phyloP scores from a whole-genome alignment of 2,888 invertebrate species.

The Caradrina kadenii region DNA sequence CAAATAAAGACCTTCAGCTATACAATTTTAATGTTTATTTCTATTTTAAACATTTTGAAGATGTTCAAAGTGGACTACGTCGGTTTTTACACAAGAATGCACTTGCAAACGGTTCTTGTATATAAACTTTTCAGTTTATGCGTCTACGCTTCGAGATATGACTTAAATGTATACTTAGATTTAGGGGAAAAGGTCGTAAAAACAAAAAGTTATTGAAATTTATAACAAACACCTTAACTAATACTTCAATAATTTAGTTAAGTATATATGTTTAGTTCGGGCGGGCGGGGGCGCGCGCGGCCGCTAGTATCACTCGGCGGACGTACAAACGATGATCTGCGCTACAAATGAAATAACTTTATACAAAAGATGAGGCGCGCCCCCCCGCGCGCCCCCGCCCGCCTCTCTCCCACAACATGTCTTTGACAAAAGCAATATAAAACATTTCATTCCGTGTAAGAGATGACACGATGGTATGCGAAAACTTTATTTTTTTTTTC shows the following conservation, averaged over 20 bases:
- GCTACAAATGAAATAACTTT: slow-evolving; percentile 84
- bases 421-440: slow-evolving; percentile 88
- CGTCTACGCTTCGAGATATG: slow-evolving; percentile 90
- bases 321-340: slow-evolving; percentile 66
- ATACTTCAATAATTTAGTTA: slow-evolving; percentile 89
- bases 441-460: slow-evolving; percentile 90
- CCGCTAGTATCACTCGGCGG: slow-evolving; percentile 70
- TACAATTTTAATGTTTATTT: slow-evolving; percentile 90
- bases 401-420: slow-evolving; percentile 75
- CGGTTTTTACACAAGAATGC: slow-evolving; percentile 83
- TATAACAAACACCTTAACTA: slow-evolving; percentile 91
- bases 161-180: slow-evolving; percentile 90
- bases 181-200: slow-evolving; percentile 89
- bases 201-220: slow-evolving; percentile 90
- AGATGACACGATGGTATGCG: slow-evolving; percentile 89
- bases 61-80: slow-evolving; percentile 89
- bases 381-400: slow-evolving; percentile 64
- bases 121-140: slow-evolving; percentile 83
- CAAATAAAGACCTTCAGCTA: slow-evolving; percentile 91
- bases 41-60: slow-evolving; percentile 89
- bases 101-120: slow-evolving; percentile 78
- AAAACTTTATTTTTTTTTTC: slow-evolving; percentile 85
- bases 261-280: slow-evolving; percentile 73
- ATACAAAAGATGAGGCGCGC: slow-evolving; percentile 78
- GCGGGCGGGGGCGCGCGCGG: slow-evolving; percentile 70